Conservation (phyloP, 1,140 invertebrate species). For the Caenorhabditis latens region DNA sequence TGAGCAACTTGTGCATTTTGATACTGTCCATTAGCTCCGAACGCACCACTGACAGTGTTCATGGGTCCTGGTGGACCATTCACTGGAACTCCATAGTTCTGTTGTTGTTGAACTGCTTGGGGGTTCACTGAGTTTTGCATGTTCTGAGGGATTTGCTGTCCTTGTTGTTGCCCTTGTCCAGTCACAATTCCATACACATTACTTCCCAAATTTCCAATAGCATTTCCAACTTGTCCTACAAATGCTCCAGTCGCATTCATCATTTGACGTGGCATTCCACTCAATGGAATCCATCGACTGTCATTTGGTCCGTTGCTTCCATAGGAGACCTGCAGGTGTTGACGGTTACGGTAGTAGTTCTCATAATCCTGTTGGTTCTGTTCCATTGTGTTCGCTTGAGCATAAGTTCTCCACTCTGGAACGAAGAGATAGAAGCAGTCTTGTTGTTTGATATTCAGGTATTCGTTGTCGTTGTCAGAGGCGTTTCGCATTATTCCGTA, state of each 20-base stretch:
- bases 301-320: constrained; percentile 58
- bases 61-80: neutral
- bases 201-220: neutral
- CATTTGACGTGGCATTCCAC: constrained; percentile 6
- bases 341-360: constrained; percentile 66
- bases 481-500: constrained; percentile 72
- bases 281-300: constrained; percentile 61
- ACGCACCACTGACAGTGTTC: neutral
- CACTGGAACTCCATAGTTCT: neutral
- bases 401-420: constrained; percentile 74
- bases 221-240: constrained; percentile 22
- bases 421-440: constrained; percentile 77
- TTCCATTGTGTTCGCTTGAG: constrained; percentile 68
- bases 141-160: neutral
- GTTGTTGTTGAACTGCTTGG: neutral
- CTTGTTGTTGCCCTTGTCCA: neutral
- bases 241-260: constrained; percentile 6
- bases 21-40: constrained; percentile 10
- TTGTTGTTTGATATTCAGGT: constrained; percentile 72
- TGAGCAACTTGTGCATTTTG: neutral
- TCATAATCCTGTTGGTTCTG: constrained; percentile 72
- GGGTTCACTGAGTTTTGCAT: neutral
- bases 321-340: constrained; percentile 61
- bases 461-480: constrained; percentile 44
- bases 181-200: neutral